Evolutionary conservation across 2,113 vertebrate genomes (phyloP).

Genomic region (Bostrychus sinensis): DNA sequence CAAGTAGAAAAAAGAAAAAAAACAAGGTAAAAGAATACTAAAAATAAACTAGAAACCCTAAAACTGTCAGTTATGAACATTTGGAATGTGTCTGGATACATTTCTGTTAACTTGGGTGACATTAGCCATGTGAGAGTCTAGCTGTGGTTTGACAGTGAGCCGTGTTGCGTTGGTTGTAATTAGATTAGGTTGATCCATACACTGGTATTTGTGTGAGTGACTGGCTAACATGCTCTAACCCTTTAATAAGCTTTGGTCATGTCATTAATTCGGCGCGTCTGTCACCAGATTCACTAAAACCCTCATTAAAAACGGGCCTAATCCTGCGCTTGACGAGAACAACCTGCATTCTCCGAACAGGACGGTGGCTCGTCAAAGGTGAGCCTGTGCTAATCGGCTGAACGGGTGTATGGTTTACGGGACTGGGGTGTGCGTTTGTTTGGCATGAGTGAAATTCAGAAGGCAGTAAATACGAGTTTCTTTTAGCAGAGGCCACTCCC

Average conservation of each 20-base stretch:
- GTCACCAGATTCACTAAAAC: slow-evolving; percentile 46
- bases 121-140: not conserved
- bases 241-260: slow-evolving; percentile 66
- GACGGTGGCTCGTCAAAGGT: slow-evolving; percentile 29
- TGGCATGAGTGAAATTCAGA: not conserved
- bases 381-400: slow-evolving; percentile 18
- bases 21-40: too few relatives aligned
- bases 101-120: not conserved
- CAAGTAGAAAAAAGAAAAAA: too few relatives aligned
- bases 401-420: not conserved
- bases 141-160: slow-evolving; percentile 29
- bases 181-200: slow-evolving; percentile 72
- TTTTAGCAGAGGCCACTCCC: not conserved
- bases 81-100: too few relatives aligned
- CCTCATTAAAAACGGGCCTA: slow-evolving; percentile 72
- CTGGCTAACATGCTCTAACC: slow-evolving; percentile 55
- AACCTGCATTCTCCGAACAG: slow-evolving; percentile 38
- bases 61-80: not conserved
- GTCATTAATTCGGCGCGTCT: slow-evolving; percentile 59
- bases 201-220: slow-evolving; percentile 37
- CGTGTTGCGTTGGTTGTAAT: slow-evolving; percentile 67
- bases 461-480: not conserved
- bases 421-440: not conserved
- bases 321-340: slow-evolving; percentile 61
- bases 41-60: too few relatives aligned